Conservation (phyloP, 2,797 vertebrate species). For the Sebastes variabilis region DNA sequence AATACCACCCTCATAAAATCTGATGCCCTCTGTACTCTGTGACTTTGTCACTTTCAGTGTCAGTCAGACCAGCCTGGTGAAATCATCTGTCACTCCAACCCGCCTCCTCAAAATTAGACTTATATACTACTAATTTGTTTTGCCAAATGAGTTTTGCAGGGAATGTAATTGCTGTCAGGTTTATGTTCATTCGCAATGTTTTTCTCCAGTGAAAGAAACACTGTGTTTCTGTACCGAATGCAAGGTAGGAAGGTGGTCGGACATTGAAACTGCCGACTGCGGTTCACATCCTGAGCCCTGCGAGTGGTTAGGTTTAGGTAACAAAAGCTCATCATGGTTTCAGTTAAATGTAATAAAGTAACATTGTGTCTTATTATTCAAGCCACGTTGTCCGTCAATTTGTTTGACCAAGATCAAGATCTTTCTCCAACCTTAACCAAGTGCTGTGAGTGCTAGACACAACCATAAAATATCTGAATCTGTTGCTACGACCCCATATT, state of each 20-base stretch:
- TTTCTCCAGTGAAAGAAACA: neutral
- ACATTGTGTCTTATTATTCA: neutral
- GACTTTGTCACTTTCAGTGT: constrained; percentile 13
- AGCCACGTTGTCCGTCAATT: neutral
- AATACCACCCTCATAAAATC: constrained; percentile 31
- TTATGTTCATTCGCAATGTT: neutral
- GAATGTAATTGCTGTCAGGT: neutral
- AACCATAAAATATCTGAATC: neutral
- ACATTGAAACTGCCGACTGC: neutral
- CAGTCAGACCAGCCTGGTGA: neutral
- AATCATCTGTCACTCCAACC: neutral
- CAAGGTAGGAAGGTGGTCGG: neutral
- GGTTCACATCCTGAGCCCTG: neutral
- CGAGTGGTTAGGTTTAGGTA: neutral
- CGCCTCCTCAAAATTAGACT: neutral
- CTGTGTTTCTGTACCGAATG: neutral
- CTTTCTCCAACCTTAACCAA: neutral
- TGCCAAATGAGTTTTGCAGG: neutral
- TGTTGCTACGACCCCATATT: neutral
- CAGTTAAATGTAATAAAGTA: neutral
- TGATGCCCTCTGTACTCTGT: neutral
- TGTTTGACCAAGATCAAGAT: neutral
- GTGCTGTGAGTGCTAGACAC: neutral
- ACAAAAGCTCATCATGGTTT: neutral
- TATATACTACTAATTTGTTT: neutral